Conservation (phyloP, 2,797 vertebrate species). For the Myotis planiceps region DNA sequence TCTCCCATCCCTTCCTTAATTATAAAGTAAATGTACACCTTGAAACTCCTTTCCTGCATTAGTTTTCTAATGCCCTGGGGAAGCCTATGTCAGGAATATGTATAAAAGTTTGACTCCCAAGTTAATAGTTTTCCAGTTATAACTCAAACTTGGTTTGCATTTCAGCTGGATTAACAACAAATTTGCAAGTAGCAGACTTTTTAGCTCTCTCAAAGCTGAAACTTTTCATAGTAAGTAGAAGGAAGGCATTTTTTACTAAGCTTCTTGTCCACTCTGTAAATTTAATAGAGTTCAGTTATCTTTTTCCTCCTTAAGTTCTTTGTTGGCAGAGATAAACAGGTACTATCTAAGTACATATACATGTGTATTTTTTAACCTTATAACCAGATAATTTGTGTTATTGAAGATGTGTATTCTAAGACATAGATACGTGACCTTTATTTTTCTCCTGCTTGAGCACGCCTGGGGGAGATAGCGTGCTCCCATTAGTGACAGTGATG, state of each 20-base stretch:
- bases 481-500: background rate
- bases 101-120: conserved; percentile 24
- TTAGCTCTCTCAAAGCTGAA: conserved; percentile 32
- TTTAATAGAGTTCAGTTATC: background rate
- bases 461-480: background rate
- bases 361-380: background rate
- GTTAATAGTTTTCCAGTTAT: conserved; percentile 32
- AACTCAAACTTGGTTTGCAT: conserved; percentile 29
- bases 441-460: background rate
- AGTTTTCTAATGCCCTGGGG: background rate
- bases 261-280: background rate
- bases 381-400: conserved; percentile 2
- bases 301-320: conserved; percentile 35
- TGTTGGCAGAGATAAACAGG: background rate
- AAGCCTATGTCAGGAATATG: background rate
- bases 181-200: conserved; percentile 1
- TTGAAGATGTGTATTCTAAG: conserved; percentile 9
- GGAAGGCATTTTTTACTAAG: conserved; percentile 6
- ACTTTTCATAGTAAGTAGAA: conserved; percentile 25
- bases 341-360: background rate
- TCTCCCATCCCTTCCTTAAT: background rate
- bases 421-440: background rate
- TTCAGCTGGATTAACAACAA: conserved; percentile 49
- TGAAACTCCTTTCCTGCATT: background rate
- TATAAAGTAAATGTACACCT: conserved; percentile 10